Conservation (phyloP, 1,140 invertebrate genomes). For the Drosophila virilis region DNA sequence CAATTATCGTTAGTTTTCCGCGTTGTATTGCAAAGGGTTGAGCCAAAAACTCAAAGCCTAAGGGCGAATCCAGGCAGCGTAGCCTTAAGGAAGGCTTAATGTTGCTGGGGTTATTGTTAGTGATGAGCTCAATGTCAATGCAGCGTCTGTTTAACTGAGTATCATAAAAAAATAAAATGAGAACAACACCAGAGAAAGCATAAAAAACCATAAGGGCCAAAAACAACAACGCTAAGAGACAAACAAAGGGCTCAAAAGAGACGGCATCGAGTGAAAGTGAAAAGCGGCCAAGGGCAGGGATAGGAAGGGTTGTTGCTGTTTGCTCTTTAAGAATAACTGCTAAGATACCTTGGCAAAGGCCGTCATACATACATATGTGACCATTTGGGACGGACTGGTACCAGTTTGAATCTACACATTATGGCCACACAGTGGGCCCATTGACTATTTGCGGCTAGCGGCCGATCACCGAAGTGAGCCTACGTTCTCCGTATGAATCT, state of each 20-base stretch:
- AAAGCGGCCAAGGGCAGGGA: conserved; percentile 17
- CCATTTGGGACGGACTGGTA: conserved; percentile 22
- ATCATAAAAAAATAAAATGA: conserved; percentile 68
- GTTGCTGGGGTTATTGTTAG: conserved; percentile 23
- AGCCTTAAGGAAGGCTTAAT: conserved; percentile 21
- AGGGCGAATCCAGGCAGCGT: conserved; percentile 4
- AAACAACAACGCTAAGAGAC: not conserved
- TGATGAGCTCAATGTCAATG: conserved; percentile 60
- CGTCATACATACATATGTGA: conserved; percentile 6
- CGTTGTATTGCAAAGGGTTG: conserved; percentile 62
- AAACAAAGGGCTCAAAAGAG: not conserved
- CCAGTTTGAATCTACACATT: conserved; percentile 60
- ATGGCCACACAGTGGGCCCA: conserved; percentile 69
- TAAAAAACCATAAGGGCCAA: conserved; percentile 50
- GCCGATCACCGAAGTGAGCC: conserved; percentile 42
- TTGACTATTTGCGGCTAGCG: conserved; percentile 61
- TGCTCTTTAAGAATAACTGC: conserved; percentile 11
- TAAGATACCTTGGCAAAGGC: not conserved
- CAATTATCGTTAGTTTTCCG: conserved; percentile 77
- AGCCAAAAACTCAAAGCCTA: conserved; percentile 17
- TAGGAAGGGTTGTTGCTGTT: conserved; percentile 22
- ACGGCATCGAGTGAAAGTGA: conserved; percentile 44
- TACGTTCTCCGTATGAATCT: conserved; percentile 26
- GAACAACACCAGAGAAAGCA: conserved; percentile 40
- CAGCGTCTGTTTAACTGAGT: conserved; percentile 23